phyloP scores from a whole-genome alignment of 2,888 invertebrate species.

The Apomyelois bistriatella region DNA sequence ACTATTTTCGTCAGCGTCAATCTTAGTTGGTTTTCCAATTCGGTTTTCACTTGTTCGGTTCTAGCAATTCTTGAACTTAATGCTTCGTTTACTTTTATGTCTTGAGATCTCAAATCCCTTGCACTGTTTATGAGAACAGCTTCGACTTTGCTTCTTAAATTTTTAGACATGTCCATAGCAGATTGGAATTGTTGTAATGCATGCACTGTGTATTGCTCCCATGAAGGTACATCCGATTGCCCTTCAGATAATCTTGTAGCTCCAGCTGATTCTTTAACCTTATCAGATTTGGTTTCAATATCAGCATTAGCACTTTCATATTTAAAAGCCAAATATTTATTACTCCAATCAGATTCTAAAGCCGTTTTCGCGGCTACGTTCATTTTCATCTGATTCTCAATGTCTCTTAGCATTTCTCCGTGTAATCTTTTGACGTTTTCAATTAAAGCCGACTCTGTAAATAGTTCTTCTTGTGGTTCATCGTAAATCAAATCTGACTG shows the following conservation, averaged over 20 bases:
- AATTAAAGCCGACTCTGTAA: conserved; percentile 85
- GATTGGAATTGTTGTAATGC: conserved; percentile 86
- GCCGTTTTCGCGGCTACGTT: conserved; percentile 88
- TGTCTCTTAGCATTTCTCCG: conserved; percentile 82
- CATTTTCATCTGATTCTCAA: conserved; percentile 84
- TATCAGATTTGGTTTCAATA: conserved; percentile 84
- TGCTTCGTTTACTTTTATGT: conserved; percentile 87
- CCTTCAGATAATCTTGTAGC: conserved; percentile 89
- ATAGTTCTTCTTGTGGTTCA: conserved; percentile 86
- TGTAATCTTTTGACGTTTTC: conserved; percentile 84
- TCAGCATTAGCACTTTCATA: conserved; percentile 86
- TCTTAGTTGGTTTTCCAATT: conserved; percentile 84
- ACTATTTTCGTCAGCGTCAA: conserved; percentile 65
- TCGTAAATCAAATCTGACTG: conserved; percentile 88
- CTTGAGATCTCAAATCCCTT: conserved; percentile 89
- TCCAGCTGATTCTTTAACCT: conserved; percentile 88
- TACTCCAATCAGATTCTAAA: conserved; percentile 93
- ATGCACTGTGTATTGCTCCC: conserved; percentile 90
- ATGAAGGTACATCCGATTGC: conserved; percentile 90
- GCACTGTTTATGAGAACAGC: conserved; percentile 87
- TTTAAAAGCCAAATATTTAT: conserved; percentile 89
- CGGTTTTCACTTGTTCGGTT: conserved; percentile 85
- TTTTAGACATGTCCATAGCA: conserved; percentile 85
- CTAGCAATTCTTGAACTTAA: conserved; percentile 86
- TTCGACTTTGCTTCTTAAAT: conserved; percentile 85